Conservation (phyloP, 53 echinoderm and acorn worm genomes). For the Glandiceps talaboti region DNA sequence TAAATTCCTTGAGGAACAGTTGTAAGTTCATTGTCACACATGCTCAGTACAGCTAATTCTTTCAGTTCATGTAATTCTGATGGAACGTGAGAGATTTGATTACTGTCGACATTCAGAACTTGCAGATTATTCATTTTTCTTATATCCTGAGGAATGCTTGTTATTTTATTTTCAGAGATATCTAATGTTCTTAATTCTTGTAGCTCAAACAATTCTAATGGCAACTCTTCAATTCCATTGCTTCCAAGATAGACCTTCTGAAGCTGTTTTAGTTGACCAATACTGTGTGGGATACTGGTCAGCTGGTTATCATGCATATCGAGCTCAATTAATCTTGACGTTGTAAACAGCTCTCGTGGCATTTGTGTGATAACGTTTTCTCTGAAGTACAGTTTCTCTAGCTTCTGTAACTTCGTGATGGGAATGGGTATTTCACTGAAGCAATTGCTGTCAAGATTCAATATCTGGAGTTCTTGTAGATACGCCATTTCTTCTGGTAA, state of each 20-base stretch:
- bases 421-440: conserved; percentile 16
- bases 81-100: conserved; percentile 40
- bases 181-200: conserved; percentile 18
- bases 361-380: conserved; percentile 30
- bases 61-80: conserved; percentile 61
- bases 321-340: conserved; percentile 23
- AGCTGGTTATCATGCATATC: conserved; percentile 55
- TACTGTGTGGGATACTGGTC: conserved; percentile 14
- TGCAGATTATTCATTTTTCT: conserved; percentile 36
- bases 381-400: conserved; percentile 37
- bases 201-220: conserved; percentile 35
- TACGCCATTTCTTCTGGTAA: too few relatives aligned
- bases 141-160: conserved; percentile 41
- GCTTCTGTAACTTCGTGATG: conserved; percentile 26
- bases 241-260: conserved; percentile 37
- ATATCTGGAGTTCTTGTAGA: too few relatives aligned
- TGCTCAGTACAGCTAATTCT: conserved; percentile 36
- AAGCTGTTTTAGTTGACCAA: conserved; percentile 22
- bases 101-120: conserved; percentile 47
- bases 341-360: conserved; percentile 15
- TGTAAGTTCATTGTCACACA: conserved; percentile 36
- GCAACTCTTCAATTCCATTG: conserved; percentile 38
- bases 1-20: conserved; percentile 62
- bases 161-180: conserved; percentile 56
- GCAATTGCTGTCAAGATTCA: conserved; percentile 36